Percentiles rank a stretch among this genome's conserved stretches.
Conservation (phyloP, 2,113 vertebrate species). For the Gnathonemus echidnorhynchus region DNA sequence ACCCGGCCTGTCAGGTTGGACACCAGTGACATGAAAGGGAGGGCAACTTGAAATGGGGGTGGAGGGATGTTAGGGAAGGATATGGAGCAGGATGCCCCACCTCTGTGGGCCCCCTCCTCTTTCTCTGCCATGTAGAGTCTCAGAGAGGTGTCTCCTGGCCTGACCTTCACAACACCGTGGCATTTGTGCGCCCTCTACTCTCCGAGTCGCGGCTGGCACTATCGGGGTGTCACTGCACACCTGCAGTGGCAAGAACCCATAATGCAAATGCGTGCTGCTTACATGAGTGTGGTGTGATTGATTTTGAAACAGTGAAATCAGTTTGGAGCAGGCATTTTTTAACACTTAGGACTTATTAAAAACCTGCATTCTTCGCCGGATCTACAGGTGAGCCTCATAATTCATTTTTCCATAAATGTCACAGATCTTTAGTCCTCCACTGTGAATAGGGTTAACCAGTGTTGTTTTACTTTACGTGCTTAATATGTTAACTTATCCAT, state of each 20-base stretch:
- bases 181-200: neutral
- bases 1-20: conserved; percentile 65
- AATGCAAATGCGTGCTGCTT: neutral
- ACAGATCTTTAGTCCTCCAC: neutral
- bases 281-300: neutral
- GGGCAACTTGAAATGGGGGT: conserved; percentile 1
- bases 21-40: conserved; percentile 29
- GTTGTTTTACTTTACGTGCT: neutral
- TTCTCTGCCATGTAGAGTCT: neutral
- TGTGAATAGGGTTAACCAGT: neutral
- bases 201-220: neutral
- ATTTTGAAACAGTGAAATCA: neutral
- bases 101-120: neutral
- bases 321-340: neutral
- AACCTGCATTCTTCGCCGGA: neutral
- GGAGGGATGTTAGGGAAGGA: neutral
- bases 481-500: neutral
- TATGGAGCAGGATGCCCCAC: neutral
- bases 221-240: too few relatives aligned
- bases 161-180: neutral
- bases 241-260: neutral
- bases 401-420: neutral
- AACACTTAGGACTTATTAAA: neutral
- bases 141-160: neutral
- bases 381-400: neutral